A percentile compares a stretch with the other conserved stretches of the same genome.
Evolutionary conservation across 1,140 invertebrate genomes (phyloP).

Genomic region (Acromyrmex echinatior): DNA sequence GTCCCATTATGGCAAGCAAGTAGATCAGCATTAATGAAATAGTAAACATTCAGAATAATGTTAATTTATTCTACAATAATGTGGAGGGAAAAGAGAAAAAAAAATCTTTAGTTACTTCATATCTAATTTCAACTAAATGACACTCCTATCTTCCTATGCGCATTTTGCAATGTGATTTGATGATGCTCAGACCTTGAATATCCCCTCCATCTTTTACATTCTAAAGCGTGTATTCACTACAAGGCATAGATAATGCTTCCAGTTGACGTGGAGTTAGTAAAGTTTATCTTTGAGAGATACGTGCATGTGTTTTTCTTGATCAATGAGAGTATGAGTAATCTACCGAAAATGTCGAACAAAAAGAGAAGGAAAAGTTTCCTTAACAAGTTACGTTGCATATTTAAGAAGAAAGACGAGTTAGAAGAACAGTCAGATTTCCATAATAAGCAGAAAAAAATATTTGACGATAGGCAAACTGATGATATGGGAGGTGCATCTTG

Average conservation of each 20-base stretch:
- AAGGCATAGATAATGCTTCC: background rate
- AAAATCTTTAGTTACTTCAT: background rate
- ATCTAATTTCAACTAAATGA: background rate
- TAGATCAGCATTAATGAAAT: background rate
- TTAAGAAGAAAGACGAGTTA: conserved; percentile 61
- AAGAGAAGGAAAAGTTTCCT: conserved; percentile 75
- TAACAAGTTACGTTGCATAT: conserved; percentile 65
- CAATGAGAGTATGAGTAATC: conserved; percentile 1
- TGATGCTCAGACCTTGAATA: conserved; percentile 65
- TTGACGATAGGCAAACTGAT: background rate
- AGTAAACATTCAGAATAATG: background rate
- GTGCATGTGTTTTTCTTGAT: background rate
- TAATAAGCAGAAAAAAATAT: conserved; percentile 20
- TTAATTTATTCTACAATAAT: background rate
- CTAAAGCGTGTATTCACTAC: conserved; percentile 17
- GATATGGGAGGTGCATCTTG: background rate
- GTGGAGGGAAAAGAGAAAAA: background rate
- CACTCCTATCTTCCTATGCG: conserved; percentile 28
- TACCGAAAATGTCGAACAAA: conserved; percentile 61
- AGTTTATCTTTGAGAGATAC: conserved; percentile 35
- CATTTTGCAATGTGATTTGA: conserved; percentile 49
- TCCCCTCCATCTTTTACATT: conserved; percentile 63
- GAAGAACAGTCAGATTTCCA: background rate
- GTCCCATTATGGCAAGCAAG: too few relatives aligned
- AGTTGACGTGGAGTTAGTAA: conserved; percentile 37